These are phyloP conservation scores for Phalanger gymnotis DNA, from an alignment of 2,797 vertebrate genomes.

Conservation along the genomic window DNA sequence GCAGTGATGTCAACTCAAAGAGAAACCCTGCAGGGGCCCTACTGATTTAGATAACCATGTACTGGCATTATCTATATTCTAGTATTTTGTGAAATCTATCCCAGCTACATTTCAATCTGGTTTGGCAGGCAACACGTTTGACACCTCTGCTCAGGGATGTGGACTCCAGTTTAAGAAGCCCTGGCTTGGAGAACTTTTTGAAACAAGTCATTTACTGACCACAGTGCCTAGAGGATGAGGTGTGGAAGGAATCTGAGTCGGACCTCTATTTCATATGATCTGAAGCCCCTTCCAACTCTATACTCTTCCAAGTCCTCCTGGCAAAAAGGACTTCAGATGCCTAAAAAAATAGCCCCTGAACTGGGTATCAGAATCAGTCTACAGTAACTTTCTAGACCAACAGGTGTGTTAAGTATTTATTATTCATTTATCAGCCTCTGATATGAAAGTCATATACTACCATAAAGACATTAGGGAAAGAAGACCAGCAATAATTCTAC, in stretches of 20 bases:
- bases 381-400: not conserved
- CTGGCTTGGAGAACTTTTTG: too few relatives aligned
- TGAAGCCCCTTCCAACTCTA: not conserved
- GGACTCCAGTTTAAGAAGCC: too few relatives aligned
- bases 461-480: not conserved
- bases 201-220: not conserved
- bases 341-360: not conserved
- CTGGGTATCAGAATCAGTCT: not conserved
- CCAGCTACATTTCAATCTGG: too few relatives aligned
- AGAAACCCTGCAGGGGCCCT: too few relatives aligned
- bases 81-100: too few relatives aligned
- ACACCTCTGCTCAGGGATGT: too few relatives aligned
- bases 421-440: not conserved
- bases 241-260: not conserved
- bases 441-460: not conserved
- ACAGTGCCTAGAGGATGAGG: not conserved
- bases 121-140: too few relatives aligned
- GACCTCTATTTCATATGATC: not conserved
- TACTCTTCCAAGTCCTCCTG: conserved; percentile 16
- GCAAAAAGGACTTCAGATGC: not conserved
- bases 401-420: not conserved
- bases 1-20: too few relatives aligned
- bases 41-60: too few relatives aligned
- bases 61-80: too few relatives aligned
- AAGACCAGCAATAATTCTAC: not conserved